Evolutionary conservation across 2,113 vertebrate species (phyloP).

Genomic region (Ptyas mucosa): DNA sequence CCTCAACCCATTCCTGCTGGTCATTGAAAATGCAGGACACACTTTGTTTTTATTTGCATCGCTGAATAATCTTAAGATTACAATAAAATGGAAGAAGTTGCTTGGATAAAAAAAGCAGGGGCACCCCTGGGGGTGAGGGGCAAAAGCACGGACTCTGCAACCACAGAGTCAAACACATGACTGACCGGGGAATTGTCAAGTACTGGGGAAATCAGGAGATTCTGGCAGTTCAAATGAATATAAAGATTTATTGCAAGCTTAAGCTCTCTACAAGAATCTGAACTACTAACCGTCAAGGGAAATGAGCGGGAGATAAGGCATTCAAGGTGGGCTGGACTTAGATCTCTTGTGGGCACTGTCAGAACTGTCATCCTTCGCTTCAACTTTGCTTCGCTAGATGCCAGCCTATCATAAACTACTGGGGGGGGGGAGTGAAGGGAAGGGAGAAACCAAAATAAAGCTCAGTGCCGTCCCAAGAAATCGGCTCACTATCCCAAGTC

Average conservation of each 20-base stretch:
- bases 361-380: background rate
- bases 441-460: background rate
- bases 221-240: background rate
- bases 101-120: background rate
- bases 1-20: background rate
- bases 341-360: background rate
- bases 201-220: background rate
- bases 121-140: rapidly evolving
- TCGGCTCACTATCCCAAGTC: background rate
- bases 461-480: background rate
- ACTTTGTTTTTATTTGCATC: background rate
- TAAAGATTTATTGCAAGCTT: background rate
- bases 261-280: background rate
- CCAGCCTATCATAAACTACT: background rate
- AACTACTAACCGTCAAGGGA: background rate
- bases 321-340: background rate
- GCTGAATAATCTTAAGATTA: background rate
- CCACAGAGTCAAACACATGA: background rate
- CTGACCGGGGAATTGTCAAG: background rate
- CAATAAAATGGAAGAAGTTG: background rate
- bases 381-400: background rate
- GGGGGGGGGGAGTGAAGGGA: background rate
- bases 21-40: background rate
- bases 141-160: background rate
- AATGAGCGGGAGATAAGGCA: background rate